Percentiles rank a stretch among this genome's conserved stretches.
phyloP scores from a whole-genome alignment of 1,140 invertebrate species.

The Bombus waltoni region DNA sequence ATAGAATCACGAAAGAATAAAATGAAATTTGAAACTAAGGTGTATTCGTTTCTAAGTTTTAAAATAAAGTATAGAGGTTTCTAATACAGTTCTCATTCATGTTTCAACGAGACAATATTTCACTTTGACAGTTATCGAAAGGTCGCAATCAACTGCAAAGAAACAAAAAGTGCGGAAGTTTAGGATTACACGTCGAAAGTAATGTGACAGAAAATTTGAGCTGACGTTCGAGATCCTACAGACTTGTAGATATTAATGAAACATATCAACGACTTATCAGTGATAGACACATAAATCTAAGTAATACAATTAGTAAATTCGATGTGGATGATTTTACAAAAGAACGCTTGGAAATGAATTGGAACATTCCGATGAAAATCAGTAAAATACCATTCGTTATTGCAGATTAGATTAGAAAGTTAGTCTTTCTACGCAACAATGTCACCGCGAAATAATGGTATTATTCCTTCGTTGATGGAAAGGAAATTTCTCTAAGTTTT shows the following conservation, averaged over 20 bases:
- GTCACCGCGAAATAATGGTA: neutral
- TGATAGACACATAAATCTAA: too few species aligned
- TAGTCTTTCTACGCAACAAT: neutral
- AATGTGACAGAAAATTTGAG: neutral
- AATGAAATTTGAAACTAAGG: too few species aligned
- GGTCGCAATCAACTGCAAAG: too few species aligned
- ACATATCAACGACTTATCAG: neutral
- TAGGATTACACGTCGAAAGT: neutral
- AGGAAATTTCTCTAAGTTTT: neutral
- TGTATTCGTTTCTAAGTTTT: too few species aligned
- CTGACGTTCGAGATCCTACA: neutral
- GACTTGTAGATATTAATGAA: neutral
- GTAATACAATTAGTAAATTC: neutral
- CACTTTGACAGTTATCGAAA: neutral
- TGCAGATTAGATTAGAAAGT: neutral
- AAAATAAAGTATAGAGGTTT: too few species aligned
- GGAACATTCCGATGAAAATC: neutral
- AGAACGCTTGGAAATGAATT: neutral
- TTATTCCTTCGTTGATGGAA: neutral
- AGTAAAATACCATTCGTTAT: neutral
- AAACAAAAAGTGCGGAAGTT: neutral
- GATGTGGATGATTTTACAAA: neutral
- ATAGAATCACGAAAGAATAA: neutral
- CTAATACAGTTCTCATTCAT: too few species aligned
- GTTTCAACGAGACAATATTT: neutral